These are phyloP conservation scores for Colostygia pectinataria DNA, from an alignment of 2,888 invertebrate genomes.

Conservation along the genomic window DNA sequence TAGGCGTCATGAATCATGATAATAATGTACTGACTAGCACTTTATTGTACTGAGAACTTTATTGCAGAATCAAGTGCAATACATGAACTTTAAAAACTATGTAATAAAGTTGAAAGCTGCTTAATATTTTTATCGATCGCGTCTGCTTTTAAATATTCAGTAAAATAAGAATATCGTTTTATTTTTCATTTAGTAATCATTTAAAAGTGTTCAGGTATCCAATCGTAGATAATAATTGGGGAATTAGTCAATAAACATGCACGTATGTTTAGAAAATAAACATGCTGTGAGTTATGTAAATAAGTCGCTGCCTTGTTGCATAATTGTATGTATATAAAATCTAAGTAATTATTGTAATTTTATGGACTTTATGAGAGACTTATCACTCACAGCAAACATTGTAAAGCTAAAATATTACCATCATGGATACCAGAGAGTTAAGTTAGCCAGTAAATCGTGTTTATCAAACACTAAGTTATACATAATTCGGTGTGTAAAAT, in stretches of 20 bases:
- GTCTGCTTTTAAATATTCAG: not conserved
- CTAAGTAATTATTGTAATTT: not conserved
- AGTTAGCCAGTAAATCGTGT: too few species aligned
- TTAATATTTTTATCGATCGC: not conserved
- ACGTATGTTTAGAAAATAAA: too few species aligned
- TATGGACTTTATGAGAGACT: not conserved
- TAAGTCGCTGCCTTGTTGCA: too few species aligned
- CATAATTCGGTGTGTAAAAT: too few species aligned
- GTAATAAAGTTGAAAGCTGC: conserved; percentile 1
- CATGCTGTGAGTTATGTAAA: too few species aligned
- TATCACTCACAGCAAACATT: conserved; percentile 1
- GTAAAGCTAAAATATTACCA: too few species aligned
- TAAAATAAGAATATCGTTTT: not conserved
- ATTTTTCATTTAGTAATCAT: not conserved
- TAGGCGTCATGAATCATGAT: conserved; percentile 18
- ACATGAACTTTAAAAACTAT: conserved; percentile 11
- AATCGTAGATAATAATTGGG: too few species aligned
- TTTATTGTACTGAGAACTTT: not conserved
- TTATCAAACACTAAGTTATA: too few species aligned
- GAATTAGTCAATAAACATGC: too few species aligned
- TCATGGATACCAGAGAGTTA: too few species aligned
- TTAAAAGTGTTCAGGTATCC: too few species aligned
- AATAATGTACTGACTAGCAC: conserved; percentile 1
- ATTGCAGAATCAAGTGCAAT: conserved; percentile 1
- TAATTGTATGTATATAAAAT: too few species aligned